Percentiles rank a stretch among this genome's conserved stretches.
Conservation (phyloP, 2,113 vertebrate species). For the Pholis gunnellus region DNA sequence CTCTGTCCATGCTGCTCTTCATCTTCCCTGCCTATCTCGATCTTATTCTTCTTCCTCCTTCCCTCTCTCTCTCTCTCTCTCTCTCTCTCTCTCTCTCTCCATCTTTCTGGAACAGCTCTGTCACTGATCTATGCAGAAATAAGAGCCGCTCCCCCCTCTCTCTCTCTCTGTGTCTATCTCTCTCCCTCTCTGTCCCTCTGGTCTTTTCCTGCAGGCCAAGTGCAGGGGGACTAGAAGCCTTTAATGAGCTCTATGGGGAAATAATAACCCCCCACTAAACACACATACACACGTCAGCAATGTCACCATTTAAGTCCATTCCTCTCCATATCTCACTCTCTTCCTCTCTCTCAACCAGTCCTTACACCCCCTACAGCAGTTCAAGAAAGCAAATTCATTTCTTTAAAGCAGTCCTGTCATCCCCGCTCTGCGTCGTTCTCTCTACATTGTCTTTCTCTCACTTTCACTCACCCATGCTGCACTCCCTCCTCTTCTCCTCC, state of each 20-base stretch:
- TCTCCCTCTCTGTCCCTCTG: conserved; percentile 32
- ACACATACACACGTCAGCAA: conserved; percentile 8
- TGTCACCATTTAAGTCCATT: conserved; percentile 42
- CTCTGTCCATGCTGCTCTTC: conserved; percentile 64
- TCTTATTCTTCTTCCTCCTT: conserved; percentile 51
- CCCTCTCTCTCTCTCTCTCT: conserved; percentile 40
- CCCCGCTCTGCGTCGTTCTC: neutral
- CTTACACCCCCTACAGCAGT: neutral
- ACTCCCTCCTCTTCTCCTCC: conserved; percentile 16
- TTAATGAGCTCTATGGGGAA: conserved; percentile 83
- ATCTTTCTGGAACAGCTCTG: conserved; percentile 43
- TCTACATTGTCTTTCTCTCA: conserved; percentile 8
- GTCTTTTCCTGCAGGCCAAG: conserved; percentile 66
- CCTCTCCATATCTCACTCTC: conserved; percentile 9
- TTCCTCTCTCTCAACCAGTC: conserved; percentile 13
- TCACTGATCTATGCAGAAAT: conserved; percentile 53
- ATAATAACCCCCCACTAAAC: conserved; percentile 43
- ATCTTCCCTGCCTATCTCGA: conserved; percentile 60
- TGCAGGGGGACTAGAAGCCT: conserved; percentile 66
- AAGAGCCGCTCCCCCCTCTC: conserved; percentile 16
- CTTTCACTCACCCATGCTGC: conserved; percentile 1
- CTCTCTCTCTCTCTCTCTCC: conserved; percentile 28
- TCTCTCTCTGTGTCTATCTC: neutral
- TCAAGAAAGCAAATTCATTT: conserved; percentile 21
- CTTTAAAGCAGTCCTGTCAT: conserved; percentile 38